A percentile compares a stretch with the other conserved stretches of the same genome.
Conservation (phyloP, 2,888 invertebrate species). For the Neoscelio sp. region DNA sequence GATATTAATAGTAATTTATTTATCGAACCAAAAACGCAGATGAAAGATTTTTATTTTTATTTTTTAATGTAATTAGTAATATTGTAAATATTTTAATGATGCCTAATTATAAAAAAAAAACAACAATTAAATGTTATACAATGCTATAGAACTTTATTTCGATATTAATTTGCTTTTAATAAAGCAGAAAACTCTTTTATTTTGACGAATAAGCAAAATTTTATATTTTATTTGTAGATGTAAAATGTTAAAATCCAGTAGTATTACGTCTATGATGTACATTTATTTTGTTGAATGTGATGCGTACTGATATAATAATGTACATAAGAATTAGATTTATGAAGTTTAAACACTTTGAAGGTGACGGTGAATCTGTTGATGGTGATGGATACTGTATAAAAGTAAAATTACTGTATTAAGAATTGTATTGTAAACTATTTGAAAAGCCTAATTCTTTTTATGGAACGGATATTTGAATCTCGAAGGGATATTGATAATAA, state of each 20-base stretch:
- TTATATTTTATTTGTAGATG: not conserved
- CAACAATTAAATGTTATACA: too few relatives aligned
- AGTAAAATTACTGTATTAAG: not conserved
- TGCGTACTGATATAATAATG: slow-evolving; percentile 5
- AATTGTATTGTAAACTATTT: slow-evolving; percentile 15
- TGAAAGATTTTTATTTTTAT: too few relatives aligned
- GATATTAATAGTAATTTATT: too few relatives aligned
- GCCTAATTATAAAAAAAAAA: too few relatives aligned
- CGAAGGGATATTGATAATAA: slow-evolving; percentile 10
- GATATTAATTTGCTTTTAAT: too few relatives aligned
- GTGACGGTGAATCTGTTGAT: slow-evolving; percentile 37
- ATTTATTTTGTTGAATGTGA: slow-evolving; percentile 16
- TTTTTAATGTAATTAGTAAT: too few relatives aligned
- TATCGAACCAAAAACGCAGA: too few relatives aligned
- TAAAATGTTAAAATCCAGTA: not conserved
- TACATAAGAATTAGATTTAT: slow-evolving; percentile 37
- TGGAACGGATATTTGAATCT: slow-evolving; percentile 9
- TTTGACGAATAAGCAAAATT: too few relatives aligned
- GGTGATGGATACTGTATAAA: slow-evolving; percentile 43
- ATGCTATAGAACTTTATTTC: too few relatives aligned
- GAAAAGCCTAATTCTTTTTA: slow-evolving; percentile 21
- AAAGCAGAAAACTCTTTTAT: too few relatives aligned
- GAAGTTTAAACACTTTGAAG: slow-evolving; percentile 32
- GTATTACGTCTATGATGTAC: not conserved
- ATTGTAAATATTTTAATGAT: too few relatives aligned